Evolutionary conservation across 30 jellyfish, hydroid and myxozoan species (phyloP).

Genomic region (Chrysaora quinquecirrha): DNA sequence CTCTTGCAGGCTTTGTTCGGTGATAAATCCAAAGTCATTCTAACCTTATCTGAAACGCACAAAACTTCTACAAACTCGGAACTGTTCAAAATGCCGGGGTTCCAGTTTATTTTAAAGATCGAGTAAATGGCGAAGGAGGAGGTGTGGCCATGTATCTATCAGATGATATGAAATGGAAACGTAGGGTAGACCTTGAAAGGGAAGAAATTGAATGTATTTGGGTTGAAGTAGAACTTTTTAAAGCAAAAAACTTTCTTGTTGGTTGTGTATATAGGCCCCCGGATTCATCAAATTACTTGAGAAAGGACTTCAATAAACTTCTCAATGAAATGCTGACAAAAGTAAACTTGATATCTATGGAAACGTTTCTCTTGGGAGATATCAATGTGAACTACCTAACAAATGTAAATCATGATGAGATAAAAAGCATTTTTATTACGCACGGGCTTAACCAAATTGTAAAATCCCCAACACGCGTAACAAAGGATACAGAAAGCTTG

Average conservation of each 20-base stretch:
- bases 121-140: slow-evolving; percentile 33
- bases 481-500: background rate
- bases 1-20: slow-evolving; percentile 1
- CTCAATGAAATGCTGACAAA: background rate
- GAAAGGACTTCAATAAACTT: background rate
- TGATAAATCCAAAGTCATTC: background rate
- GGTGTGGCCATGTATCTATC: slow-evolving; percentile 13
- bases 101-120: background rate
- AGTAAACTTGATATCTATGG: slow-evolving; percentile 3
- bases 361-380: slow-evolving; percentile 8
- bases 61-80: background rate
- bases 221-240: slow-evolving; percentile 8
- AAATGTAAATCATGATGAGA: background rate
- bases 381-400: slow-evolving; percentile 3
- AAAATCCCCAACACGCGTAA: slow-evolving; percentile 7
- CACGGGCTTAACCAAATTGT: background rate
- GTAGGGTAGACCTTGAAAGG: slow-evolving; percentile 21
- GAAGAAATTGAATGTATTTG: slow-evolving; percentile 24
- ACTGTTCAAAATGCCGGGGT: slow-evolving; percentile 9
- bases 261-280: slow-evolving; percentile 14
- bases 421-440: slow-evolving; percentile 1
- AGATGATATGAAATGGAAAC: slow-evolving; percentile 26
- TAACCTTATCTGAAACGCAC: slow-evolving; percentile 32
- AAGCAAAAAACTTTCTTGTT: slow-evolving; percentile 2
- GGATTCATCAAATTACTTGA: background rate